These are phyloP conservation scores for Microcebus tavaratra DNA, from an alignment of 2,113 vertebrate species.

Conservation along the genomic window DNA sequence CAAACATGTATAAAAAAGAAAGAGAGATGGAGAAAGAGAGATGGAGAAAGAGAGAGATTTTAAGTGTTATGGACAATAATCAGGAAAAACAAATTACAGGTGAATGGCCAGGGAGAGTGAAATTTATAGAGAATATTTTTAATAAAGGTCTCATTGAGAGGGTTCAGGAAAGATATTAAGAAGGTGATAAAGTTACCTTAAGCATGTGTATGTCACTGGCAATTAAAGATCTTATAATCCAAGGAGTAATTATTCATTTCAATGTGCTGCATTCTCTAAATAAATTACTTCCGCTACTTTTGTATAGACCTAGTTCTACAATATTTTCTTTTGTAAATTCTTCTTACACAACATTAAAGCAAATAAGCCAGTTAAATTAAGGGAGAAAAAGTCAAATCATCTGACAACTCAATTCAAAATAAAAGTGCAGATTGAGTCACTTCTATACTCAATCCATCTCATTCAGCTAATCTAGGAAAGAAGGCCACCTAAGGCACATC, in stretches of 20 bases:
- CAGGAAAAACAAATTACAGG: not conserved
- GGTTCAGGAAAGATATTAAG: not conserved
- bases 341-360: not conserved
- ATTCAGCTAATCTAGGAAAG: not conserved
- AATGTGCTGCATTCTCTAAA: not conserved
- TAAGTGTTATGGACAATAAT: not conserved
- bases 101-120: not conserved
- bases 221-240: not conserved
- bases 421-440: not conserved
- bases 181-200: not conserved
- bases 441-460: not conserved
- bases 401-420: not conserved
- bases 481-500: not conserved
- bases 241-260: not conserved
- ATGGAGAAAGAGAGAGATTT: not conserved
- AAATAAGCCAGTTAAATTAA: not conserved
- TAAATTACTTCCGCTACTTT: not conserved
- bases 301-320: not conserved
- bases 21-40: not conserved
- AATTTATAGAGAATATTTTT: not conserved
- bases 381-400: not conserved
- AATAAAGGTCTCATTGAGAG: not conserved
- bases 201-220: not conserved
- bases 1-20: no score
- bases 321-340: not conserved